Base-by-base conservation (phyloP, 2,797 vertebrate genomes). In the Ptychobarbus kaznakovi region DNA sequence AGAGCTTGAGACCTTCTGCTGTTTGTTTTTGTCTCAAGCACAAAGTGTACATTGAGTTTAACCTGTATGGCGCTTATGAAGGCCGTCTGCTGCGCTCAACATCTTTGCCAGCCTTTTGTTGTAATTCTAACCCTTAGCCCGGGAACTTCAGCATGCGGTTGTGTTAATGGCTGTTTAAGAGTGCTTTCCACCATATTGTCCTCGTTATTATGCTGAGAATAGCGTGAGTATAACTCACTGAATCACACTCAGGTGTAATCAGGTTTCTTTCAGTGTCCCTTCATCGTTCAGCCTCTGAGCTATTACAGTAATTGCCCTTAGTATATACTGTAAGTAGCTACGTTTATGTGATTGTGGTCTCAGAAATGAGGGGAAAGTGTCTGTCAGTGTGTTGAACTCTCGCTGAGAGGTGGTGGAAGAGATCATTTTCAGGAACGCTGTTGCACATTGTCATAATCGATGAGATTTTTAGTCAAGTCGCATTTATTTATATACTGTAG, bases 231-330 rank as follows among this genome's bases (percentile, higher is more conserved):
- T 69, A 69, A 53, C 35, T 44, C 42, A 51, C 42, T 38, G 13
- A 42, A 40, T 81, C 66, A 81, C 13, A 20, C 56, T 63, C 56
- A 6, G 53, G 40, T 74, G 40, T 82, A 84, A 68, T 84, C 49
- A 42, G 65, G 38, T 68, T 86, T 82, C 70, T 79, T 86, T 85
- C 58, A 86, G 82, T 75, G 66, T 72, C 88, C 22, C 44, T 65
- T 83, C 12, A 38, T 1, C 15, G 20, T 79, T 77, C 61, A 35
- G 70, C 25, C 38, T 78, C 75, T 90, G 75, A 87, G 90, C 90
- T 91, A 90, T 93, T 94, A 93, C 88, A 91, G 85, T 92, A 93
- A 93, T 95, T 93, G 90, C 92, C 90, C 84, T 0, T 49, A 90
- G 93, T 93, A 93, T 91, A 89, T 88, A 89, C n/a, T 49, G 12